These are phyloP conservation scores for Bucorvus abyssinicus DNA, from an alignment of 2,797 vertebrate species.

Conservation along the genomic window DNA sequence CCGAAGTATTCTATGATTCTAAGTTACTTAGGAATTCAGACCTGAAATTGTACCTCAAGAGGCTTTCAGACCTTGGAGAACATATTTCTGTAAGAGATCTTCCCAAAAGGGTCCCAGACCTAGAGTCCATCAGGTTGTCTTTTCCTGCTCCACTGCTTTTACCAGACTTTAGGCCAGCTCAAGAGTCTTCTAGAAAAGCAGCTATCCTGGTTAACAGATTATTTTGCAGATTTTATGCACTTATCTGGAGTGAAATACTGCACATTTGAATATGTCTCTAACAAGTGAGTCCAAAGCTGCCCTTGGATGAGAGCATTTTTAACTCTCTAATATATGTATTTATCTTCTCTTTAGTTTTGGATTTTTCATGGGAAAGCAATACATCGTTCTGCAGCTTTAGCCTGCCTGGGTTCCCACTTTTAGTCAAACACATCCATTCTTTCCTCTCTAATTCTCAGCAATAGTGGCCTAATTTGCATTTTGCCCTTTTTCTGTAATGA, in stretches of 20 bases:
- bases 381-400: background rate
- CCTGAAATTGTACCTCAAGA: background rate
- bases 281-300: background rate
- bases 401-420: background rate
- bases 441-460: background rate
- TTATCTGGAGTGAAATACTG: background rate
- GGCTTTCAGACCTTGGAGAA: background rate
- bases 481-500: background rate
- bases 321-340: background rate
- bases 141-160: background rate
- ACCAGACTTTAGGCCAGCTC: background rate
- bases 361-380: background rate
- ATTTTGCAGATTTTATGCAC: background rate
- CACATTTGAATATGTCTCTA: background rate
- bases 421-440: background rate
- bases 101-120: background rate
- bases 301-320: background rate
- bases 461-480: background rate
- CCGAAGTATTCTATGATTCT: too few relatives aligned
- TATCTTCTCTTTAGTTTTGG: background rate
- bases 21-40: background rate
- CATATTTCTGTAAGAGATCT: background rate
- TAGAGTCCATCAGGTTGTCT: background rate
- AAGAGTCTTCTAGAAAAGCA: background rate
- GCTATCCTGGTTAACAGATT: background rate